These are phyloP conservation scores for Callimorpha dominula DNA, from an alignment of 2,888 invertebrate species.

Conservation along the genomic window DNA sequence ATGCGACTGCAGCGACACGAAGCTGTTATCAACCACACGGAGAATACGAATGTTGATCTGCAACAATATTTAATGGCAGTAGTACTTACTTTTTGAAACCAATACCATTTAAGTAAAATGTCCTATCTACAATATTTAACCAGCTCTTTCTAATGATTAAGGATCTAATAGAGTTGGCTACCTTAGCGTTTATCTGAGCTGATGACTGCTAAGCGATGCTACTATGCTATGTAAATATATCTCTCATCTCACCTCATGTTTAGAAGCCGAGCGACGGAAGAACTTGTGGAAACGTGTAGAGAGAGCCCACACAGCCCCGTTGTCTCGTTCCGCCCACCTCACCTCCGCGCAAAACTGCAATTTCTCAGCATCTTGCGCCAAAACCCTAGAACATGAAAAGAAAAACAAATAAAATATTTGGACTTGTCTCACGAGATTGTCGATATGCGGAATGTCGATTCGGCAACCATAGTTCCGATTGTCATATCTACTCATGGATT, in stretches of 20 bases:
- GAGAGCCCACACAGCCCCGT: conserved; percentile 90
- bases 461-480: too few species aligned
- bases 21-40: conserved; percentile 83
- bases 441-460: too few species aligned
- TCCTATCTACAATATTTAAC: too few species aligned
- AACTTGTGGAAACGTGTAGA: conserved; percentile 93
- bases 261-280: conserved; percentile 89
- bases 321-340: conserved; percentile 89
- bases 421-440: too few species aligned
- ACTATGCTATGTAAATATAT: neutral
- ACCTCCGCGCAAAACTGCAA: conserved; percentile 94
- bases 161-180: too few species aligned
- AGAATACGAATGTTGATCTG: conserved; percentile 91
- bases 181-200: too few species aligned
- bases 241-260: conserved; percentile 82
- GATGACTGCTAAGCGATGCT: too few species aligned
- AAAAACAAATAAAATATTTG: too few species aligned
- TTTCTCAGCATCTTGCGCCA: conserved; percentile 90
- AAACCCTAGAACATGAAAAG: conserved; percentile 83
- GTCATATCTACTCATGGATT: too few species aligned
- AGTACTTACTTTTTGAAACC: neutral
- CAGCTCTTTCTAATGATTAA: too few species aligned
- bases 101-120: too few species aligned
- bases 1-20: conserved; percentile 72
- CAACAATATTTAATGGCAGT: neutral